phyloP scores from a whole-genome alignment of 2,888 invertebrate species.

The Euplexia lucipara region DNA sequence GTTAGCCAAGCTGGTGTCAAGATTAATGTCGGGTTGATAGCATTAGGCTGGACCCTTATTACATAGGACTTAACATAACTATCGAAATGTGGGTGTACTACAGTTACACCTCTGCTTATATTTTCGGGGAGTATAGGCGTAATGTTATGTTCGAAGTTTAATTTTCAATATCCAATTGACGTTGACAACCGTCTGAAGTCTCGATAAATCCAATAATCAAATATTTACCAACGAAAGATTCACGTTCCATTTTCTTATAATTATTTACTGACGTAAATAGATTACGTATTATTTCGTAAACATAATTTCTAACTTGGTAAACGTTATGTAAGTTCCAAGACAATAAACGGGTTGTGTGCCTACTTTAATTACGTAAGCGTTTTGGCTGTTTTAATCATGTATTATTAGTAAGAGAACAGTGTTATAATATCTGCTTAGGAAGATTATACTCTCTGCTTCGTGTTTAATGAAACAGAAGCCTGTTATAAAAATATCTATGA shows the following conservation, averaged over 20 bases:
- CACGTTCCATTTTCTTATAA: neutral
- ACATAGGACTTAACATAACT: too few species aligned
- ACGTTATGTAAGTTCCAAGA: conserved; percentile 31
- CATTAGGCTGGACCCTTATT: too few species aligned
- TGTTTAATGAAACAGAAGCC: neutral
- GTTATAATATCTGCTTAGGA: neutral
- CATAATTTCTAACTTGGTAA: conserved; percentile 19
- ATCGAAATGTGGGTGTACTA: too few species aligned
- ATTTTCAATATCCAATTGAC: conserved; percentile 20
- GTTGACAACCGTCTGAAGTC: neutral
- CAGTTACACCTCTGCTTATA: too few species aligned
- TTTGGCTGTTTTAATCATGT: conserved; percentile 23
- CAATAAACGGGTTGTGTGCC: conserved; percentile 17
- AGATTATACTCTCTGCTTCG: neutral
- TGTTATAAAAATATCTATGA: too few species aligned
- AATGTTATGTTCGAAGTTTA: neutral
- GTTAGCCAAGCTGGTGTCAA: too few species aligned
- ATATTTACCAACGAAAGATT: conserved; percentile 3
- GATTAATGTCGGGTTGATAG: too few species aligned
- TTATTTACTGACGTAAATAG: conserved; percentile 21
- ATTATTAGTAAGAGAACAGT: conserved; percentile 21
- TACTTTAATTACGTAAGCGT: conserved; percentile 37
- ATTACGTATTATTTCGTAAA: conserved; percentile 33
- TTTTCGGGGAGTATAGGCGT: too few species aligned
- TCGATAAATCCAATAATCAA: conserved; percentile 11